These are phyloP conservation scores for Oreamnos americanus DNA, from an alignment of 2,113 vertebrate species.

Conservation along the genomic window DNA sequence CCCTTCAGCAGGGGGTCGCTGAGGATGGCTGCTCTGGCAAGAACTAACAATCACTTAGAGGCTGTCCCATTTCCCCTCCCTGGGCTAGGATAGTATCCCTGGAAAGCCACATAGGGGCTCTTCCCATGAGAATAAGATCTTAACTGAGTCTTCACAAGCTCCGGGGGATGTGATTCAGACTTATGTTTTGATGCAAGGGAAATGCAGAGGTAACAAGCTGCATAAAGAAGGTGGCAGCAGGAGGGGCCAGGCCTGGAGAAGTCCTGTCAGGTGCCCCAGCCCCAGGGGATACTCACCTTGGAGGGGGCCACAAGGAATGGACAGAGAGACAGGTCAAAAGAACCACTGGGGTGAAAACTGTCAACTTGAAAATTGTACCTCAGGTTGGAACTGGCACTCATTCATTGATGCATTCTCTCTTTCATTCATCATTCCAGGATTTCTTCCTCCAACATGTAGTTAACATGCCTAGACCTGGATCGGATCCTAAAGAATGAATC, in stretches of 20 bases:
- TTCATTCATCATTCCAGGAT: not conserved
- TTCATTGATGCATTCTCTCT: too few relatives aligned
- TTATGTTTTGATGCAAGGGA: not conserved
- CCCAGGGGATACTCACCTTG: not conserved
- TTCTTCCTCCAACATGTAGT: not conserved
- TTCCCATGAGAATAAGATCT: not conserved
- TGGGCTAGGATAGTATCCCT: not conserved
- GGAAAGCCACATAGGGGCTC: not conserved
- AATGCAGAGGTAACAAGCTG: not conserved
- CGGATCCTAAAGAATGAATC: not conserved
- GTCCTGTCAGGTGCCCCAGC: not conserved
- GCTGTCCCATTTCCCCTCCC: not conserved
- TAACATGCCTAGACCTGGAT: not conserved
- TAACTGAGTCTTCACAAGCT: not conserved
- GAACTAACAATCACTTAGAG: not conserved
- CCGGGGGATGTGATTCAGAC: not conserved
- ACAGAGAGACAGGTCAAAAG: not conserved
- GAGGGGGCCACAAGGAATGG: not conserved
- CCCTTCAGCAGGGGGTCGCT: not conserved
- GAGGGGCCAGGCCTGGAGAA: not conserved
- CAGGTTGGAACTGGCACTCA: not conserved
- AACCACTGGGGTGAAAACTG: not conserved
- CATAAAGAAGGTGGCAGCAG: not conserved
- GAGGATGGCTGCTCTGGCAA: not conserved
- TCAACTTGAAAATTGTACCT: not conserved